Evolutionary conservation across 1,140 invertebrate species (phyloP), one percentile per base, ranked within the genome.

Genomic region (Heliconius nattereri): DNA sequence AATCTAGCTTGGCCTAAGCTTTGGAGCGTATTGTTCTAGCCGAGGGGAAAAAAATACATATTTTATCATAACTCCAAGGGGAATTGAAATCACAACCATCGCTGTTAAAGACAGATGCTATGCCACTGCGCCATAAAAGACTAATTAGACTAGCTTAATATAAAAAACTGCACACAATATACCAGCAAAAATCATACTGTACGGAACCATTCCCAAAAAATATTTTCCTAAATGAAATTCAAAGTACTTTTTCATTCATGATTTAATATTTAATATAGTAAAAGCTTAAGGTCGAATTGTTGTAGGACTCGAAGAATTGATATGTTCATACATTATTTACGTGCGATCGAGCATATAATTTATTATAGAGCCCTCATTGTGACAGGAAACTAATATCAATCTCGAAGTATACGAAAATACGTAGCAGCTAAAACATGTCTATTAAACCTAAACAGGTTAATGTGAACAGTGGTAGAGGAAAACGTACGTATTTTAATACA

Each of bases 241-340:
- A 57, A 57, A 57, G 23, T 57, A 57, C 54, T n/a, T 23, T 9
- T 57, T 57, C 54, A 57, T 57, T 57, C 9, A 57, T 57, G n/a
- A 57, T 57, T 57, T 23, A 57, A 57, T 57, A 57, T 57, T 57
- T 57, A 57, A 57, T 57, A 57, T 57, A n/a, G 54, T 57, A 57
- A 57, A 57, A 57, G 54, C 54, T 20, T 57, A 57, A 57, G 20
- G 54, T n/a, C 54, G 54, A 57, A n/a, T 57, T 23, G 54, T 23
- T 57, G 7, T 57, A 57, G 54, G 19, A 57, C 9, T 57, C 19
- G n/a, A 57, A 23, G 7, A n/a, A 57, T 57, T 57, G 20, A 57
- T n/a, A 57, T 57, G 54, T 57, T 57, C 54, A 57, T 57, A 57
- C 54, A 57, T 57, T 57, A 57, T 57, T 23, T 57, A 57, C 54